These are phyloP conservation scores for Caenorhabditis auriculariae DNA, from an alignment of 2,888 invertebrate species.

Conservation along the genomic window DNA sequence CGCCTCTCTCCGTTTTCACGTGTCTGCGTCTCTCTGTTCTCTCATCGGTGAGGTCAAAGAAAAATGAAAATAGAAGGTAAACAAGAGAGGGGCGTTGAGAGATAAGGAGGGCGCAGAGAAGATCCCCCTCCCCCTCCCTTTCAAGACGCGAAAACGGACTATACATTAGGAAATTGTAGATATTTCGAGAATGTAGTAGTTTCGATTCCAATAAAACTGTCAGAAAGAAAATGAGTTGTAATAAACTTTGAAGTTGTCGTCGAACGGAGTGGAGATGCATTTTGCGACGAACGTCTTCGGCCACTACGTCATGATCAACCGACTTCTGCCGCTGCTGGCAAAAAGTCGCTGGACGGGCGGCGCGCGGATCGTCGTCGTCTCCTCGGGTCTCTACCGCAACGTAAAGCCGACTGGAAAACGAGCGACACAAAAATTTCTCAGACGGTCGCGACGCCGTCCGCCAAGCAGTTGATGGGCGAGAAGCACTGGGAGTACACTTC, in stretches of 20 bases:
- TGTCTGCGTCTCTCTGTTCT: too few relatives aligned
- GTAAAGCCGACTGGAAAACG: conserved; percentile 17
- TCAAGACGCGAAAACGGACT: too few relatives aligned
- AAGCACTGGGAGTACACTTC: conserved; percentile 48
- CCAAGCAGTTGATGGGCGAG: conserved; percentile 35
- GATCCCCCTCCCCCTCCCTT: too few relatives aligned
- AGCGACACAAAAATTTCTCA: background rate
- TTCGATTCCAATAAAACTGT: too few relatives aligned
- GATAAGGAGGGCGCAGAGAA: too few relatives aligned
- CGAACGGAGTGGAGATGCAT: conserved; percentile 77
- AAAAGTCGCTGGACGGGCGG: conserved; percentile 67
- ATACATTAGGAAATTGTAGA: too few relatives aligned
- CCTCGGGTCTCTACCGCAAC: conserved; percentile 61
- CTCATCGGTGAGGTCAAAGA: too few relatives aligned
- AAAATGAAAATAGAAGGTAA: too few relatives aligned
- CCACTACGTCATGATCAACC: conserved; percentile 77
- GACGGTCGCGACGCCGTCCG: background rate
- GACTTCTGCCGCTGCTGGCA: conserved; percentile 67
- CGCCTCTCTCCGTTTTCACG: too few relatives aligned
- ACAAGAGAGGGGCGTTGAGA: too few relatives aligned
- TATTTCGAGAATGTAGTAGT: too few relatives aligned
- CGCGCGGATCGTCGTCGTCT: conserved; percentile 65
- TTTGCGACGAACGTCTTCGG: conserved; percentile 82
- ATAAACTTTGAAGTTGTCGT: conserved; percentile 71
- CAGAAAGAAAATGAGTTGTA: too few relatives aligned